Conservation (phyloP, 2,797 vertebrate genomes). For the Molossus alvarezi region DNA sequence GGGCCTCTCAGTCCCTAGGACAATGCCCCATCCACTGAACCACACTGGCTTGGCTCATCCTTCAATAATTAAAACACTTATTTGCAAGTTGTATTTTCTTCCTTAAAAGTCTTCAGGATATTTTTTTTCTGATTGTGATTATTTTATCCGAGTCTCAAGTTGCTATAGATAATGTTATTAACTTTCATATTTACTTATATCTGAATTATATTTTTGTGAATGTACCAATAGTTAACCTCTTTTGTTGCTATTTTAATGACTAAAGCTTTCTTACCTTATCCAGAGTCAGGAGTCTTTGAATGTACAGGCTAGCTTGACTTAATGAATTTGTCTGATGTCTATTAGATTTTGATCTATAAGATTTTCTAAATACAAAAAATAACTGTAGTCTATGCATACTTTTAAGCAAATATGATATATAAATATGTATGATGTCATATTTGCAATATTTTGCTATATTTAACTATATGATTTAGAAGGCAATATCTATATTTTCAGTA, state of each 20-base stretch:
- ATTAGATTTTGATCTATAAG: not conserved
- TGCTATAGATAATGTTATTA: not conserved
- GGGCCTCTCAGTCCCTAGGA: no score
- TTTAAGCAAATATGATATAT: not conserved
- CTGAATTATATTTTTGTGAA: not conserved
- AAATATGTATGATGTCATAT: not conserved
- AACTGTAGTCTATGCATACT: not conserved
- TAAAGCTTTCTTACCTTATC: not conserved
- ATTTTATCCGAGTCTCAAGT: not conserved
- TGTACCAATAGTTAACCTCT: not conserved
- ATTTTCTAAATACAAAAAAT: not conserved
- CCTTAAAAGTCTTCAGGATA: not conserved
- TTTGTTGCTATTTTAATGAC: not conserved
- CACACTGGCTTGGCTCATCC: not conserved
- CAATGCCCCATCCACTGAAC: no score
- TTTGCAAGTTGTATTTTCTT: not conserved
- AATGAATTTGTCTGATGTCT: not conserved
- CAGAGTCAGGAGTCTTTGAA: not conserved
- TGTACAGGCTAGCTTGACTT: not conserved
- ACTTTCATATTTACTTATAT: not conserved
- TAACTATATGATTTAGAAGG: not conserved
- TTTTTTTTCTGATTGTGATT: not conserved
- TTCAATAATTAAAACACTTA: not conserved
- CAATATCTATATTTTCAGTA: not conserved
- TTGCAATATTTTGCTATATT: not conserved